Evolutionary conservation across 92 coral and sea anemone genomes (phyloP).

Genomic region (Palythoa grandiflora): DNA sequence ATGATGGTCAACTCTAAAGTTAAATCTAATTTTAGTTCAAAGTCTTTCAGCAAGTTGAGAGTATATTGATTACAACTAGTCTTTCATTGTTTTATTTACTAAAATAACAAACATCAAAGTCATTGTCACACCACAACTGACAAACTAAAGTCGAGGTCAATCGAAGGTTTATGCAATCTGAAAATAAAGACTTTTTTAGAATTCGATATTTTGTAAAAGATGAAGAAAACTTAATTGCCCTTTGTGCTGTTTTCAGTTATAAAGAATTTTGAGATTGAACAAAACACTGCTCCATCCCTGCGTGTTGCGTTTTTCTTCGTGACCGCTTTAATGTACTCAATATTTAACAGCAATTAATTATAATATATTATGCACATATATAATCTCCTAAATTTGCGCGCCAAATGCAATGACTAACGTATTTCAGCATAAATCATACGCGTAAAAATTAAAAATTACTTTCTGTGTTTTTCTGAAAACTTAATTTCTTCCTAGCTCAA

Average conservation of each 20-base stretch:
- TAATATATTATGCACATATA: background rate
- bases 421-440: constrained; percentile 10
- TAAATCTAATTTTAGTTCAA: background rate
- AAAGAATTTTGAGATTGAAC: background rate
- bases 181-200: background rate
- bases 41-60: background rate
- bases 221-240: constrained; percentile 16
- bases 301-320: background rate
- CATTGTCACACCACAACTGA: background rate
- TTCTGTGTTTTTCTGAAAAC: background rate
- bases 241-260: constrained; percentile 16
- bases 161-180: constrained; percentile 18
- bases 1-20: constrained; percentile 7
- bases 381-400: constrained; percentile 5
- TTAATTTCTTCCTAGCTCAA: background rate
- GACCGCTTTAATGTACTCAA: background rate
- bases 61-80: constrained; percentile 3
- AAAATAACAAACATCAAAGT: background rate
- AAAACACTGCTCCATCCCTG: background rate
- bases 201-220: constrained; percentile 14
- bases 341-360: background rate
- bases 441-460: background rate
- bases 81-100: constrained; percentile 15
- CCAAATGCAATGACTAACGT: constrained; percentile 12
- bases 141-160: constrained; percentile 4